Evolutionary conservation across 2,797 vertebrate genomes (phyloP), one percentile per base, ranked within the genome.

Genomic region (Melanotaenia trifasciata): DNA sequence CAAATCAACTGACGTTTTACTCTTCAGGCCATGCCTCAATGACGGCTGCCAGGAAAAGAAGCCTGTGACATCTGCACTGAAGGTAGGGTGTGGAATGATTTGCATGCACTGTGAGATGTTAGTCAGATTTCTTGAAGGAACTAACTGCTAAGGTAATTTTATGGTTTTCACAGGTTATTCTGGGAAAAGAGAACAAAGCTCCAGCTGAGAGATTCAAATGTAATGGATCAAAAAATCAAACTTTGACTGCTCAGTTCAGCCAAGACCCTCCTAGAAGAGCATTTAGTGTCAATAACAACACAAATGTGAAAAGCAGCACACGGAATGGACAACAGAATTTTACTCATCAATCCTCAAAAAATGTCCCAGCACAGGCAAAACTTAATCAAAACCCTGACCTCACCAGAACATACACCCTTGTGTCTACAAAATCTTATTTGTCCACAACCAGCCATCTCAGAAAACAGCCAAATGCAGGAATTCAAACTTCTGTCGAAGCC

Each of bases 121-220:
- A 40, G 38, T 40, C 38, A 40, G 13, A 40, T 13, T 13, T 40
- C 12, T 40, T 40, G n/a, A 47, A 47, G n/a, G 45, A 8, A n/a
- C 18, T n/a, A 47, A 47, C 45, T 47, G 45, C 45, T 7, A n/a
- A 32, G 20, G 14, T n/a, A n/a, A 11, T 45, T 6, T 35, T 59
- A 57, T 45, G 35, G 20, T 62, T 60, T 54, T 74, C 2, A 32
- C 79, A 94, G 93, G 53, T 54, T 45, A 6, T 20, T 33, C 53
- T 2, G 1, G 91, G 72, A 50, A 95, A 95, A 72, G 94, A 95
- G 68, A 95, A 95, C 71, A 64, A 67, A 16, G 64, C 28, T 50
- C 73, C 83, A 22, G 22, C 33, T 6, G 36, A 54, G 1, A 50
- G 13, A 38, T 14, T 40, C 1, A 82, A 36, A 60, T 14, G 36